phyloP scores from a whole-genome alignment of 1,140 invertebrate genomes.

The Trichonephila clavata region DNA sequence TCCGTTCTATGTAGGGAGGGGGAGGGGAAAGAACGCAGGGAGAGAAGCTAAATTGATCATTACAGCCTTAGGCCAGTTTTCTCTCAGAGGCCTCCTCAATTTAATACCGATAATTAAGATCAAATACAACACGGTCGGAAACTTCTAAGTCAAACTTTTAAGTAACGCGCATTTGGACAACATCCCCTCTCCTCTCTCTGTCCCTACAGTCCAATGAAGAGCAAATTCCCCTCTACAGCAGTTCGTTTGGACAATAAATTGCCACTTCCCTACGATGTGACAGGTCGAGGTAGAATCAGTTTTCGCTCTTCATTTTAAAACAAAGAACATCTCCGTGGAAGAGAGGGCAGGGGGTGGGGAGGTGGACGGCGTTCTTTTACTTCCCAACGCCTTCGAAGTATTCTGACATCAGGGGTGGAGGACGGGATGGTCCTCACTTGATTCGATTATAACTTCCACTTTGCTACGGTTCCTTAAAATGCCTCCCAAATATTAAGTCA shows the following conservation, averaged over 20 bases:
- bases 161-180: no score
- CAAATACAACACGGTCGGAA: neutral
- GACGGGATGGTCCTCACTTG: neutral
- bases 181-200: no score
- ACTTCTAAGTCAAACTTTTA: neutral
- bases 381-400: constrained; percentile 2
- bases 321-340: constrained; percentile 1
- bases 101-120: neutral
- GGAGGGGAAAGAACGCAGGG: no score
- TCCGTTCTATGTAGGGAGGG: no score
- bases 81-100: neutral
- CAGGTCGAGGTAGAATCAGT: neutral
- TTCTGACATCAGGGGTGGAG: neutral
- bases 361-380: neutral
- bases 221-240: neutral
- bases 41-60: neutral
- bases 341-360: neutral
- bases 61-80: neutral
- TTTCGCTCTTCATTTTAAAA: constrained; percentile 64
- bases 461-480: constrained; percentile 65
- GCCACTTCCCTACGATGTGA: constrained; percentile 3
- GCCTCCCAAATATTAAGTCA: constrained; percentile 76
- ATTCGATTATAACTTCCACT: constrained; percentile 75
- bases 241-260: constrained; percentile 63
- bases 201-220: neutral